These are phyloP conservation scores for Hirundo rustica DNA, from an alignment of 2,797 vertebrate species.

Conservation along the genomic window DNA sequence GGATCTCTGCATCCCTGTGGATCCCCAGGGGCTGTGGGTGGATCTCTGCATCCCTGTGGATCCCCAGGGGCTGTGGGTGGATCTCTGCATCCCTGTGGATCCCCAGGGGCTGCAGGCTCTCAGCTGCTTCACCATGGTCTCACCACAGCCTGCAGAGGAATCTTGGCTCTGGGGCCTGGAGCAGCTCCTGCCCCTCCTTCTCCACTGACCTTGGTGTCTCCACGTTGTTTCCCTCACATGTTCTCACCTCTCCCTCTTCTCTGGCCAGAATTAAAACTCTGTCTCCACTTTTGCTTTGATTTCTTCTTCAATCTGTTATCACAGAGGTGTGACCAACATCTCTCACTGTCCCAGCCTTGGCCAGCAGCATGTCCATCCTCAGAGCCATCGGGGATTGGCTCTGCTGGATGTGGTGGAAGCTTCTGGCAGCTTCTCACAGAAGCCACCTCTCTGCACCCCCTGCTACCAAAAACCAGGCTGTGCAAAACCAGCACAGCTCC, in stretches of 20 bases:
- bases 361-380: not conserved
- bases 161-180: not conserved
- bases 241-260: not conserved
- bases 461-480: rapidly evolving
- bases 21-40: not conserved
- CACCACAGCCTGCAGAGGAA: not conserved
- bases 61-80: not conserved
- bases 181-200: not conserved
- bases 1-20: not conserved
- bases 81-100: not conserved
- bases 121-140: not conserved
- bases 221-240: not conserved
- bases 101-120: not conserved
- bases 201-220: not conserved
- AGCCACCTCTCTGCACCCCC: rapidly evolving
- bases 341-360: too few species aligned
- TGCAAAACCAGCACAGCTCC: not conserved
- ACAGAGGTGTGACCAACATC: not conserved
- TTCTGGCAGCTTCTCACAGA: not conserved
- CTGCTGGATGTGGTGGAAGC: not conserved
- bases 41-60: not conserved
- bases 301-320: not conserved
- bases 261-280: not conserved
- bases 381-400: not conserved
- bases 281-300: not conserved